Base-by-base conservation (phyloP, 2,888 invertebrate genomes). In the Leucoma salicis region DNA sequence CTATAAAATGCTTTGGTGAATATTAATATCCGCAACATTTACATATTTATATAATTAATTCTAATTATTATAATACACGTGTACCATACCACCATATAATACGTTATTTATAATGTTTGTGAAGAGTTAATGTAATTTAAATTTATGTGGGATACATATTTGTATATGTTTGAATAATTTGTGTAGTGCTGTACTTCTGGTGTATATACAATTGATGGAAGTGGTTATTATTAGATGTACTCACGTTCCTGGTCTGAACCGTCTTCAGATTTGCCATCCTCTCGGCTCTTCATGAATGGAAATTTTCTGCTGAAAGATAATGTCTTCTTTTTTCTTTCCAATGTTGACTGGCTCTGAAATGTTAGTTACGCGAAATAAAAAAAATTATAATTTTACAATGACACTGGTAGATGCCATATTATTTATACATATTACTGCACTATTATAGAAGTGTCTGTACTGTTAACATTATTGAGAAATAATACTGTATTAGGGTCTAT, bases 271-370 rank as follows among this genome's bases (percentile, higher is more conserved):
- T 97, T 97, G 64, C 90, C 90, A 77, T 98, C 97, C 83, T 99
- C 99, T 91, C 98, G 97, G 90, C 98, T 98, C 92, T 99, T 99
- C 96, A 99, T 99, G 90, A 99, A 99, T 27, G 99, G 99, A 90
- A 99, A 99, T 86, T 96, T 97, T 83, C 99, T 93, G 76, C 98
- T 98, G 90, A 99, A 99, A 45, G 98, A 98, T 73, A 99, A 95
- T 75, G 99, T 99, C 90, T 99, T 98, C 94, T 99, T 98, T 92
- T 97, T 97, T 77, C 97, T 93, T 88, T 97, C 97, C 75, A 97
- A 91, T 29, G 97, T 97, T 59, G 97, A 97, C 93, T 96, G 96
- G 94, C 96, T 91, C 89, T 88, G 72, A 69, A 70, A 42, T 39
- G 16, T n/a, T 25, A 36, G 10, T 27, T 27, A n/a, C n/a, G n/a